Evolutionary conservation across 2,888 invertebrate genomes (phyloP).

Genomic region (Drosophila anomelani): DNA sequence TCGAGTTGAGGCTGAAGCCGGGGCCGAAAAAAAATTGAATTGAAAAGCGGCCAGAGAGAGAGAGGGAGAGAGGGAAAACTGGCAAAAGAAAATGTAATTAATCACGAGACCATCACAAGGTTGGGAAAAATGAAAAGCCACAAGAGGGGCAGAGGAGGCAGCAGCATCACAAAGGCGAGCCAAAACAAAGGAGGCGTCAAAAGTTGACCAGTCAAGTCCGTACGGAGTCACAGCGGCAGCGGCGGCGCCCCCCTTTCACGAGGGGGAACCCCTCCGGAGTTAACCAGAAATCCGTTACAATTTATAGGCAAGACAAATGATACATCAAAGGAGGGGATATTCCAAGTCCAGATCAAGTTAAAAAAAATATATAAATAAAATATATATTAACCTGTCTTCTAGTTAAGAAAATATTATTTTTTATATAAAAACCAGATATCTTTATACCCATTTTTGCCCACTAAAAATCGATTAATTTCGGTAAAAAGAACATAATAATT

Average conservation of each 20-base stretch:
- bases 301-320: slow-evolving; percentile 44
- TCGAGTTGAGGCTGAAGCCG: slow-evolving; percentile 34
- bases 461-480: no score
- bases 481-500: no score
- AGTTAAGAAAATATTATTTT: no score
- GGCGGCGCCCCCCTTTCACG: slow-evolving; percentile 2
- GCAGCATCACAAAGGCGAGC: slow-evolving; percentile 17
- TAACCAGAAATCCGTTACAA: slow-evolving; percentile 57
- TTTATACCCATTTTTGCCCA: no score
- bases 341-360: neutral
- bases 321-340: neutral
- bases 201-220: slow-evolving; percentile 32
- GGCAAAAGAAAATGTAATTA: slow-evolving; percentile 75
- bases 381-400: no score
- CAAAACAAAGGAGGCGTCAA: slow-evolving; percentile 60
- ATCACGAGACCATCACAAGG: slow-evolving; percentile 60
- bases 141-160: slow-evolving; percentile 19
- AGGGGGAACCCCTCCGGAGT: neutral
- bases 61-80: slow-evolving; percentile 50
- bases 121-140: slow-evolving; percentile 58
- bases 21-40: slow-evolving; percentile 57
- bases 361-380: no score
- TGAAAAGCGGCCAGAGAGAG: slow-evolving; percentile 62
- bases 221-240: neutral
- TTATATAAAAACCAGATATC: no score